A percentile compares a stretch with the other conserved stretches of the same genome.
Evolutionary conservation across 1,140 invertebrate genomes (phyloP).

Genomic region (Polypedilum pembai): DNA sequence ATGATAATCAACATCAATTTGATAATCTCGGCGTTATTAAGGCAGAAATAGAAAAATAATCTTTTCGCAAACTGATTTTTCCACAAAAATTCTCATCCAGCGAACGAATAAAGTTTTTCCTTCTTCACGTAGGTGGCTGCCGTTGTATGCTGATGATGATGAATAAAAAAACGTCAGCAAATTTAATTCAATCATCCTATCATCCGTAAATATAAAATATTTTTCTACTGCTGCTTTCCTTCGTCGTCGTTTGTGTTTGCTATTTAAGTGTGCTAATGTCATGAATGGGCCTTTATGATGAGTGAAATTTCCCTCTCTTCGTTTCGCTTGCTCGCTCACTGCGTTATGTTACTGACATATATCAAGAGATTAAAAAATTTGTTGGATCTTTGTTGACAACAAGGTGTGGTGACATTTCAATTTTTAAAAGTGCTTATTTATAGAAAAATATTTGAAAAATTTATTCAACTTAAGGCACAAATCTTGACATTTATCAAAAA

Average conservation of each 20-base stretch:
- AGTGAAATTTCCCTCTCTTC: background rate
- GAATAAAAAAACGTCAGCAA: background rate
- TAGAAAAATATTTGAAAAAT: no score
- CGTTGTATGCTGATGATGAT: no score
- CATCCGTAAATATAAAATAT: slow-evolving; percentile 12
- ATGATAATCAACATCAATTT: slow-evolving; percentile 26
- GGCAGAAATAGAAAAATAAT: slow-evolving; percentile 18
- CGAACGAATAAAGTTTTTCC: background rate
- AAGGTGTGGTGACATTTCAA: no score
- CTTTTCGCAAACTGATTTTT: slow-evolving; percentile 9
- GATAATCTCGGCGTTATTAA: slow-evolving; percentile 13
- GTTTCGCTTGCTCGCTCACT: background rate
- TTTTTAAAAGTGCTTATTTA: no score
- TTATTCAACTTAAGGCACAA: no score
- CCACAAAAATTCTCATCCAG: background rate
- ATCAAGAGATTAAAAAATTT: slow-evolving; percentile 14
- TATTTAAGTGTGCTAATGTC: slow-evolving; percentile 1
- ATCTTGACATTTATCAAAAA: no score
- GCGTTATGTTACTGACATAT: background rate
- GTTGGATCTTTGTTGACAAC: background rate
- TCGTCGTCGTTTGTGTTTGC: background rate
- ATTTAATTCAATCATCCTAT: slow-evolving; percentile 14
- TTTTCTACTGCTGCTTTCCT: background rate
- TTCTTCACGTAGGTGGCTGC: background rate
- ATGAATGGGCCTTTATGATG: slow-evolving; percentile 10